Evolutionary conservation across 2,888 invertebrate genomes (phyloP).

Genomic region (Drosophila barbarae): DNA sequence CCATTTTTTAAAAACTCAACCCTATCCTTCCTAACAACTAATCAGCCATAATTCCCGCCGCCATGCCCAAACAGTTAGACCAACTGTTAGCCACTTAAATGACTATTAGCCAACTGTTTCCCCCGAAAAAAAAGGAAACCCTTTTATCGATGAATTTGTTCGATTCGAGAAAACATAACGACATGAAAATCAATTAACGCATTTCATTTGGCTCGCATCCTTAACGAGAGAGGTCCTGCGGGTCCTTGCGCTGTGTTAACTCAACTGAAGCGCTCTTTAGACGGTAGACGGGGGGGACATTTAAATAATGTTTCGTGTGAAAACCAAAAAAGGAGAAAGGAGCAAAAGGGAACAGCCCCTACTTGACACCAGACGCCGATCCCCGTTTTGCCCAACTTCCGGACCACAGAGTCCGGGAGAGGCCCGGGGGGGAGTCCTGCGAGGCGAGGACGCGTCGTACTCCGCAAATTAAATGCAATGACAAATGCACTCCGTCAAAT

Average conservation of each 20-base stretch:
- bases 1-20: slow-evolving; percentile 1
- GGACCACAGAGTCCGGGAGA: slow-evolving; percentile 46
- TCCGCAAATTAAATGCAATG: slow-evolving; percentile 74
- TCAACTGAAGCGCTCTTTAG: slow-evolving; percentile 56
- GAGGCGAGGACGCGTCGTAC: slow-evolving; percentile 44
- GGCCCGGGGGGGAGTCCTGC: slow-evolving; percentile 30
- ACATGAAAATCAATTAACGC: slow-evolving; percentile 69
- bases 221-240: slow-evolving; percentile 37
- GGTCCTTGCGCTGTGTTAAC: slow-evolving; percentile 23
- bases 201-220: slow-evolving; percentile 54
- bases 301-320: slow-evolving; percentile 73
- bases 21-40: not conserved
- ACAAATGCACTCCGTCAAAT: slow-evolving; percentile 76
- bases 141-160: slow-evolving; percentile 6
- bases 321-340: slow-evolving; percentile 45
- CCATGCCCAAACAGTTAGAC: slow-evolving; percentile 16
- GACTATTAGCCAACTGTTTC: slow-evolving; percentile 63
- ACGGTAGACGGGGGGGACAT: slow-evolving; percentile 48
- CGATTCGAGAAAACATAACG: slow-evolving; percentile 27
- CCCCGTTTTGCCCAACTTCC: slow-evolving; percentile 56
- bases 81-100: slow-evolving; percentile 26
- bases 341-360: slow-evolving; percentile 64
- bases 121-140: slow-evolving; percentile 7
- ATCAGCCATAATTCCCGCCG: slow-evolving; percentile 11
- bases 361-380: slow-evolving; percentile 68